Conservation (phyloP, 2,113 vertebrate species). For the Cynocephalus volans region DNA sequence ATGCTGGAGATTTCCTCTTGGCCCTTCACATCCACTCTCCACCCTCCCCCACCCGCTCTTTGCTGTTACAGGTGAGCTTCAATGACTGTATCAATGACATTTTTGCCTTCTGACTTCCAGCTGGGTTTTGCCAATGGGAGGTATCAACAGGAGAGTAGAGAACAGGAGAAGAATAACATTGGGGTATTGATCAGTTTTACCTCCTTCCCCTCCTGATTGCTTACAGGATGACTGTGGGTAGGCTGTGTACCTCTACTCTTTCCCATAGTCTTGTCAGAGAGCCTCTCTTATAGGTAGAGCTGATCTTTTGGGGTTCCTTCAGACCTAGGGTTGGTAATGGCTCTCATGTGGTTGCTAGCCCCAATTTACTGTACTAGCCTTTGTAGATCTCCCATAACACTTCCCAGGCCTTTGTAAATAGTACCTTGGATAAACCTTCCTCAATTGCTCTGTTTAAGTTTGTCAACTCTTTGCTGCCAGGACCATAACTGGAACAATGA, state of each 20-base stretch:
- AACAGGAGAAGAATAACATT: not conserved
- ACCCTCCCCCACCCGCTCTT: not conserved
- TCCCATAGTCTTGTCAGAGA: not conserved
- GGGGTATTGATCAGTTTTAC: not conserved
- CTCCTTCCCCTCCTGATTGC: no score
- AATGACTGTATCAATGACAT: not conserved
- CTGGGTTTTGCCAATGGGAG: not conserved
- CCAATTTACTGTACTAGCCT: not conserved
- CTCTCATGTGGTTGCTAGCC: not conserved
- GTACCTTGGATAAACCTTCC: not conserved
- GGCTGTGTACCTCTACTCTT: not conserved
- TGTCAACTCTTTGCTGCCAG: not conserved
- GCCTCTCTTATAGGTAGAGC: not conserved
- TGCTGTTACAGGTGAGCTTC: not conserved
- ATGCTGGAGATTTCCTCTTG: not conserved
- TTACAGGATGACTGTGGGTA: not conserved
- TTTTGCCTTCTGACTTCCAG: not conserved
- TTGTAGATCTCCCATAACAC: not conserved
- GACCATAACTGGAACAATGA: not conserved
- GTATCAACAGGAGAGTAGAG: not conserved
- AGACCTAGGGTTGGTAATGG: not conserved
- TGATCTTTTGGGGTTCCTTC: not conserved
- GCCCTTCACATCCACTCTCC: not conserved
- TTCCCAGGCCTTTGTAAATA: not conserved
- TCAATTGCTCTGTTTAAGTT: not conserved